Percentiles rank a stretch among this genome's conserved stretches.
phyloP scores from a whole-genome alignment of 2,888 invertebrate genomes.

The Pristionchus exspectatus region DNA sequence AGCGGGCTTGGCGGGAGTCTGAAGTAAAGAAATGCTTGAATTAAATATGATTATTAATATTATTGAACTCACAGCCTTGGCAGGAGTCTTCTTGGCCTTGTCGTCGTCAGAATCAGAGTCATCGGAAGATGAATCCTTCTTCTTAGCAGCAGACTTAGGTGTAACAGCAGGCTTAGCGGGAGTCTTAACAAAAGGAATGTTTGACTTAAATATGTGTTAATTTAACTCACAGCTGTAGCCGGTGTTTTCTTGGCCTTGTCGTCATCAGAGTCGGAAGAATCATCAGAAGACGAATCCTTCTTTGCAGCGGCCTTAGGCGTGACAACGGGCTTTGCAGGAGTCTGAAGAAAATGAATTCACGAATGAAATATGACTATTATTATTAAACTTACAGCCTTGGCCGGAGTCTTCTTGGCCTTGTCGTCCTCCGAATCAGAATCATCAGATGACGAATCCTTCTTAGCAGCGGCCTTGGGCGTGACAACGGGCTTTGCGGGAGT shows the following conservation, averaged over 20 bases:
- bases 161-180: conserved; percentile 57
- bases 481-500: conserved; percentile 57
- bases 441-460: conserved; percentile 60
- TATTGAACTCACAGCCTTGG: conserved; percentile 14
- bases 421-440: conserved; percentile 63
- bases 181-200: conserved; percentile 50
- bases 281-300: conserved; percentile 53
- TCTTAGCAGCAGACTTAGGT: conserved; percentile 57
- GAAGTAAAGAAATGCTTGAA: not conserved
- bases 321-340: conserved; percentile 48
- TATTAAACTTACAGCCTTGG: conserved; percentile 23
- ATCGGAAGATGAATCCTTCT: conserved; percentile 59
- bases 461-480: conserved; percentile 56
- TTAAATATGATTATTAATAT: no score
- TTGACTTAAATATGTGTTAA: conserved; percentile 14
- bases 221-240: not conserved
- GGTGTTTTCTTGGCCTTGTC: conserved; percentile 61
- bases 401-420: conserved; percentile 58
- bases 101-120: conserved; percentile 63
- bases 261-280: conserved; percentile 60
- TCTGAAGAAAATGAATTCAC: not conserved
- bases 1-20: conserved; percentile 18
- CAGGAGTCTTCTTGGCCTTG: conserved; percentile 58
- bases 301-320: conserved; percentile 53
- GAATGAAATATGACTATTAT: no score